Evolutionary conservation across 2,797 vertebrate genomes (phyloP).

Genomic region (Coregonus ussuriensis): DNA sequence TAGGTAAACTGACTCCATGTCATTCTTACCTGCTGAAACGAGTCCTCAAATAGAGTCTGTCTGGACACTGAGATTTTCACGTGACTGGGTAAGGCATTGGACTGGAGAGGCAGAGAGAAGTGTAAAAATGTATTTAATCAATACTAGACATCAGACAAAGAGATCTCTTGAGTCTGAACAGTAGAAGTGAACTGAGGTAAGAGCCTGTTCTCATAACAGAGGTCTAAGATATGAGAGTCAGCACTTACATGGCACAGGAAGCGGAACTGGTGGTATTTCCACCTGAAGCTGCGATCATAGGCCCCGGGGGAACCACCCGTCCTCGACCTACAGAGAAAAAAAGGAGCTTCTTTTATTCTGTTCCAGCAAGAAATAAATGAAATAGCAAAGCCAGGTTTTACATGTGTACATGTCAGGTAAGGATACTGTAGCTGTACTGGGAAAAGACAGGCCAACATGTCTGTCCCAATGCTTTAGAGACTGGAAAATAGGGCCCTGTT

Average conservation of each 20-base stretch:
- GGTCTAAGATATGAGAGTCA: neutral
- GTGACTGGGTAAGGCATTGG: slow-evolving; percentile 92
- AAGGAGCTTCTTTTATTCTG: neutral
- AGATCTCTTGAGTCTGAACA: neutral
- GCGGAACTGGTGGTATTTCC: slow-evolving; percentile 99
- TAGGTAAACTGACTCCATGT: neutral
- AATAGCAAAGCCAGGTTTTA: slow-evolving; percentile 19
- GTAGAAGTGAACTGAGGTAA: neutral
- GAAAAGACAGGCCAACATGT: neutral
- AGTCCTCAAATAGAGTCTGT: slow-evolving; percentile 96
- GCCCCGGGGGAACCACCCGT: slow-evolving; percentile 91
- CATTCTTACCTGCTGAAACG: slow-evolving; percentile 91
- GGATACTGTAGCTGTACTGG: neutral
- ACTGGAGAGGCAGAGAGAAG: slow-evolving; percentile 70
- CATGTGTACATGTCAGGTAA: neutral
- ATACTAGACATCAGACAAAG: neutral
- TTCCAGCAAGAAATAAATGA: slow-evolving; percentile 3
- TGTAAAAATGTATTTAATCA: neutral
- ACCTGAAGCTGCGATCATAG: slow-evolving; percentile 96
- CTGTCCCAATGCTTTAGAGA: neutral
- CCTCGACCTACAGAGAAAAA: slow-evolving; percentile 75
- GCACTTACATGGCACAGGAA: slow-evolving; percentile 96
- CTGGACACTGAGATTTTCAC: slow-evolving; percentile 97
- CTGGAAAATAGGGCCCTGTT: neutral
- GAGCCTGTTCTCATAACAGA: neutral